phyloP scores from a whole-genome alignment of 2,888 invertebrate genomes.

The Physocephala rufipes region DNA sequence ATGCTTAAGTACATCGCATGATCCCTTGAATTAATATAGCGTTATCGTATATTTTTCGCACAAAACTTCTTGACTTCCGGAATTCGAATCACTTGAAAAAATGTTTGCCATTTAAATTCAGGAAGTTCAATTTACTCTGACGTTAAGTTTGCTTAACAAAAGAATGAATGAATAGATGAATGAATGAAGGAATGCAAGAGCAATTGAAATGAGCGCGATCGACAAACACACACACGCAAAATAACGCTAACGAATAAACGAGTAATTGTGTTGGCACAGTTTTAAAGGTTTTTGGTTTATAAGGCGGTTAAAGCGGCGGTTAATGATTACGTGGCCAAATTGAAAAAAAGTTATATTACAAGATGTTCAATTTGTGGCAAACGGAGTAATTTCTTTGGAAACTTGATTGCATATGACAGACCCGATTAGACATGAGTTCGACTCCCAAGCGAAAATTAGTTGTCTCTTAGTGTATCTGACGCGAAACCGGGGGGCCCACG shows the following conservation, averaged over 20 bases:
- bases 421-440: no score
- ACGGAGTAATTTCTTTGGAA: no score
- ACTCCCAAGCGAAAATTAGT: no score
- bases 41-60: not conserved
- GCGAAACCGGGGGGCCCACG: not conserved
- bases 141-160: constrained; percentile 6
- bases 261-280: no score
- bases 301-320: not conserved
- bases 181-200: not conserved
- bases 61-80: constrained; percentile 17
- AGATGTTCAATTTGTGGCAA: no score
- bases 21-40: not conserved
- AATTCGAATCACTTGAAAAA: constrained; percentile 25
- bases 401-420: no score
- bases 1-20: not conserved
- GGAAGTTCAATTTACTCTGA: constrained; percentile 23
- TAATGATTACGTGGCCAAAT: not conserved
- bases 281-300: not conserved
- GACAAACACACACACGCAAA: no score
- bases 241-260: no score
- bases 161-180: not conserved
- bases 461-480: no score
- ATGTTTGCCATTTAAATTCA: constrained; percentile 8
- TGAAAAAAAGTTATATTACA: no score
- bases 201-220: no score